These are phyloP conservation scores for Pituophis catenifer DNA, from an alignment of 2,113 vertebrate genomes.

Conservation along the genomic window DNA sequence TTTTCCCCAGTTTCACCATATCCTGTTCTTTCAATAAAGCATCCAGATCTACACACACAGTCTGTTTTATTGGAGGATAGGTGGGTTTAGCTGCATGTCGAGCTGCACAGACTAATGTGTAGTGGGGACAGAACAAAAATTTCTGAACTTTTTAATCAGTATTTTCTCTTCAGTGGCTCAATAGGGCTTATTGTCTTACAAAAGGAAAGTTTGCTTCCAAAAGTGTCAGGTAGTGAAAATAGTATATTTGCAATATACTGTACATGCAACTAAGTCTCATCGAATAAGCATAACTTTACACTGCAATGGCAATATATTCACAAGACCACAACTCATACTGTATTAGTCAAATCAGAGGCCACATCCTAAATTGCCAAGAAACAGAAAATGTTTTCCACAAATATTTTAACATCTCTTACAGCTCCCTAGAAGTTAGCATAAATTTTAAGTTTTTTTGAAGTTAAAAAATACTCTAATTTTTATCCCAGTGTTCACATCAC, in stretches of 20 bases:
- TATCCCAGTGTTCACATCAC: not conserved
- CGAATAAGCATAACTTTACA: not conserved
- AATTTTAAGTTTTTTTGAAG: not conserved
- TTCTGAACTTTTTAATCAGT: not conserved
- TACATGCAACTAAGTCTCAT: too few species aligned
- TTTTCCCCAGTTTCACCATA: too few species aligned
- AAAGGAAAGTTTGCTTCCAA: not conserved
- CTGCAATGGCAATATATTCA: not conserved
- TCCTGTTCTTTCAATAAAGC: too few species aligned
- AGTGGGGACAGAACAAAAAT: too few species aligned
- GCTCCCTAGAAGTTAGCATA: not conserved
- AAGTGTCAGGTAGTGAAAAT: not conserved
- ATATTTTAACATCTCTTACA: not conserved
- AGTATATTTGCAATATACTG: not conserved
- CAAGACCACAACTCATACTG: not conserved
- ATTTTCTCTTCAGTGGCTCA: not conserved
- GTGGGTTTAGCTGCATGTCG: too few species aligned
- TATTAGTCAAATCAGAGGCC: not conserved
- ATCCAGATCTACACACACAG: too few species aligned
- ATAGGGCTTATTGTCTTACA: not conserved
- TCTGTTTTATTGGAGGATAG: too few species aligned
- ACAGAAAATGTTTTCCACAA: not conserved
- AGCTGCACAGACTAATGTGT: too few species aligned
- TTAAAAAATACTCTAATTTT: not conserved
- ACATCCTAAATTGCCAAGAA: not conserved